Percentiles rank a stretch among this genome's conserved stretches.
Conservation (phyloP, 2,797 vertebrate genomes). For the Jordanella pulchra region DNA sequence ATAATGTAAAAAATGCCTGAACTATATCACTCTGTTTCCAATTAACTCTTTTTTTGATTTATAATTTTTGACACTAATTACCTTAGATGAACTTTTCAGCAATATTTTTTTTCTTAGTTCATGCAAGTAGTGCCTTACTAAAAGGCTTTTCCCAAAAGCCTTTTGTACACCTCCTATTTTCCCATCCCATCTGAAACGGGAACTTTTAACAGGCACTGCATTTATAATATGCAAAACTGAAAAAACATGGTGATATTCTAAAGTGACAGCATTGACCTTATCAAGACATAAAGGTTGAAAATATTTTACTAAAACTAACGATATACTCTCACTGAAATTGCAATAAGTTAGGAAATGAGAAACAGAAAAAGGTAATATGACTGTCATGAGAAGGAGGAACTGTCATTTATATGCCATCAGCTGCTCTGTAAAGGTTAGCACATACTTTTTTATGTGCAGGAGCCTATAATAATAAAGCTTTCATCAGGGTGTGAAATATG, state of each 20-base stretch:
- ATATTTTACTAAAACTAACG: constrained; percentile 24
- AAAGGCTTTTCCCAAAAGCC: background rate
- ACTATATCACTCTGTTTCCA: background rate
- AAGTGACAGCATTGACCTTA: constrained; percentile 44
- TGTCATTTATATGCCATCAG: constrained; percentile 25
- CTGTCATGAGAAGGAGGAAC: constrained; percentile 24
- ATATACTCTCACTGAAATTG: constrained; percentile 22
- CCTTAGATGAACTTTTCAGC: background rate
- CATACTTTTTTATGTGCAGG: constrained; percentile 7
- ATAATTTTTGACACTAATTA: background rate
- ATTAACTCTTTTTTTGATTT: background rate
- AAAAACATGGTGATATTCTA: constrained; percentile 15
- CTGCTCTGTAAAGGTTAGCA: constrained; percentile 24
- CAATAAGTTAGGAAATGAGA: constrained; percentile 31
- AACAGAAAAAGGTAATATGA: constrained; percentile 33
- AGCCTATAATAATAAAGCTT: constrained; percentile 10
- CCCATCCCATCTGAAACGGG: background rate
- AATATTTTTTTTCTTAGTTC: background rate
- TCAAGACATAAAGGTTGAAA: constrained; percentile 29
- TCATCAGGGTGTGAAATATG: constrained; percentile 1
- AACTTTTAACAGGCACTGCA: background rate
- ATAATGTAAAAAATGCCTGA: background rate
- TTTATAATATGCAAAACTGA: constrained; percentile 20
- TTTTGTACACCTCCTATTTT: background rate
- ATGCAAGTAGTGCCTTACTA: background rate